phyloP scores from a whole-genome alignment of 2,888 invertebrate genomes.

The Drosophila falleni region DNA sequence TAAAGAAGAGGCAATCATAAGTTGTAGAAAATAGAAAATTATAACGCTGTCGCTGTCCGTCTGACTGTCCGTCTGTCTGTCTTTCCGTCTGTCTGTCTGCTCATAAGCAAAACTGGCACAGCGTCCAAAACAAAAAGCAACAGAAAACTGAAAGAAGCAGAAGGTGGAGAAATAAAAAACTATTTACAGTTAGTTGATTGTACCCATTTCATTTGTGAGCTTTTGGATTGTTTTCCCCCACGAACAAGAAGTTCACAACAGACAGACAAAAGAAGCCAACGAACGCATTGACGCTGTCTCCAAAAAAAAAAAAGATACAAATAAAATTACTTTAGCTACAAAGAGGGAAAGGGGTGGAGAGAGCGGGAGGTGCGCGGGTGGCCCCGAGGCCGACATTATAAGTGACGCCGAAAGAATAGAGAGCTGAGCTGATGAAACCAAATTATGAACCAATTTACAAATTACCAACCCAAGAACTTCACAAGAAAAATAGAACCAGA shows the following conservation, averaged over 20 bases:
- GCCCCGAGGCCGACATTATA: conserved; percentile 11
- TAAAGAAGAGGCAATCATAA: conserved; percentile 55
- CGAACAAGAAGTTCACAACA: conserved; percentile 42
- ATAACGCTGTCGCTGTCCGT: conserved; percentile 56
- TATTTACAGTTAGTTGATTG: conserved; percentile 81
- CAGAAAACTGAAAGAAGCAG: conserved; percentile 26
- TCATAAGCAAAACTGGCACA: conserved; percentile 62
- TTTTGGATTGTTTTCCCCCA: conserved; percentile 75
- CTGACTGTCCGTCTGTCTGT: conserved; percentile 9
- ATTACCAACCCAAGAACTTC: conserved; percentile 63
- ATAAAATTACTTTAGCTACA: conserved; percentile 19
- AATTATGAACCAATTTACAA: conserved; percentile 83
- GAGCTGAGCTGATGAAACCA: conserved; percentile 62
- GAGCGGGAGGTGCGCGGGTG: conserved; percentile 48
- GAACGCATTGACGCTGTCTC: conserved; percentile 72
- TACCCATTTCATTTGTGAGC: conserved; percentile 80
- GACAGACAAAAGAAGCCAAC: conserved; percentile 76
- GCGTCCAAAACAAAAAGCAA: conserved; percentile 46
- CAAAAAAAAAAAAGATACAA: conserved; percentile 34
- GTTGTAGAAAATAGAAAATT: conserved; percentile 74
- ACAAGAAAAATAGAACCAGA: conserved; percentile 8
- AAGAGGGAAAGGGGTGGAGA: not conserved
- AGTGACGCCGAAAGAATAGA: conserved; percentile 29
- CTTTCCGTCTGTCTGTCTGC: conserved; percentile 7
- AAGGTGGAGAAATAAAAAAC: conserved; percentile 59